Conservation (phyloP, 2,797 vertebrate genomes). For the Xyrichtys novacula region DNA sequence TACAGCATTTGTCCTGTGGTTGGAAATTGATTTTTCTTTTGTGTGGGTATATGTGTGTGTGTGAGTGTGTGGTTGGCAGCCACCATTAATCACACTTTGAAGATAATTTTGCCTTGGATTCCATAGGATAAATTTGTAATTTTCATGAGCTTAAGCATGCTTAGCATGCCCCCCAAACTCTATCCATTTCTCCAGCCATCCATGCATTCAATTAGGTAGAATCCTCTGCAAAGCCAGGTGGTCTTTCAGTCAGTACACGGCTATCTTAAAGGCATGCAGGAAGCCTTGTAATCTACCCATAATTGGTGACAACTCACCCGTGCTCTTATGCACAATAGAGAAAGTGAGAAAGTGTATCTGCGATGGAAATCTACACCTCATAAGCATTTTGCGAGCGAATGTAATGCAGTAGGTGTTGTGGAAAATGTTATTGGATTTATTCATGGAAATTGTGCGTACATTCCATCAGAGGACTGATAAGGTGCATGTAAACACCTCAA, state of each 20-base stretch:
- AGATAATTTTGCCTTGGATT: constrained; percentile 79
- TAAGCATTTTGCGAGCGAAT: background rate
- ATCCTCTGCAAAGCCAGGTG: constrained; percentile 67
- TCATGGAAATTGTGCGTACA: constrained; percentile 1
- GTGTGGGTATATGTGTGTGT: background rate
- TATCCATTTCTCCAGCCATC: constrained; percentile 69
- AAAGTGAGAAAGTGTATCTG: constrained; percentile 6
- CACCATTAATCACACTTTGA: constrained; percentile 79
- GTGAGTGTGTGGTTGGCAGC: constrained; percentile 63
- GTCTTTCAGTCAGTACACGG: constrained; percentile 58
- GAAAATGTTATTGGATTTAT: constrained; percentile 7
- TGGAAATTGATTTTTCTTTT: constrained; percentile 59
- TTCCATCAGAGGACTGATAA: background rate
- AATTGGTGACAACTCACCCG: constrained; percentile 45
- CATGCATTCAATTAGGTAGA: constrained; percentile 76
- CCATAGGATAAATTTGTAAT: constrained; percentile 71
- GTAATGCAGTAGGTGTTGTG: background rate
- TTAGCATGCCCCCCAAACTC: constrained; percentile 64
- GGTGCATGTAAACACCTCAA: background rate
- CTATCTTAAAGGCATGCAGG: constrained; percentile 30
- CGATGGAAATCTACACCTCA: constrained; percentile 1
- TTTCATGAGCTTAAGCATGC: constrained; percentile 70
- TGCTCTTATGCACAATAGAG: constrained; percentile 42
- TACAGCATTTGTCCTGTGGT: constrained; percentile 53
- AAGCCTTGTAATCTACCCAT: constrained; percentile 54